Evolutionary conservation across 2,888 invertebrate species (phyloP).

Genomic region (Zeuzera pyrina): DNA sequence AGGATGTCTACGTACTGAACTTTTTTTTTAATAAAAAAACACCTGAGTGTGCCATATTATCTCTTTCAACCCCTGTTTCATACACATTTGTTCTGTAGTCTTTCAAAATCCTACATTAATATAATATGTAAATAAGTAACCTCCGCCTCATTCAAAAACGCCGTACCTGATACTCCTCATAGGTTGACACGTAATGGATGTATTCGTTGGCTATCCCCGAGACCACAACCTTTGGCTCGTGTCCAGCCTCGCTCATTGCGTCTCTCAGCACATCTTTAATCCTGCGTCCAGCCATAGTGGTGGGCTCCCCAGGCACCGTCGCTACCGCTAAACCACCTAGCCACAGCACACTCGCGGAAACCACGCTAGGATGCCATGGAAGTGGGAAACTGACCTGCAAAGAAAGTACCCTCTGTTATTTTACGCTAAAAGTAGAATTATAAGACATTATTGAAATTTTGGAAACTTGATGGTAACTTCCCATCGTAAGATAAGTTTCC

Average conservation of each 20-base stretch:
- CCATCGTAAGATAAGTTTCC: too few relatives aligned
- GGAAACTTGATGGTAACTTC: too few relatives aligned
- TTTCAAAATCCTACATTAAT: too few relatives aligned
- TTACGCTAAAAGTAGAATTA: not conserved
- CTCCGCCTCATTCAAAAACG: too few relatives aligned
- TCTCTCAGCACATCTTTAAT: slow-evolving; percentile 58
- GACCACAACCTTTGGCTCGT: slow-evolving; percentile 73
- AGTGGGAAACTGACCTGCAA: slow-evolving; percentile 74
- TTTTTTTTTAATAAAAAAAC: too few relatives aligned
- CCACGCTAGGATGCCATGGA: slow-evolving; percentile 84
- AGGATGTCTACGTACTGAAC: too few relatives aligned
- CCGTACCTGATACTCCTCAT: slow-evolving; percentile 85
- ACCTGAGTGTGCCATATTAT: too few relatives aligned
- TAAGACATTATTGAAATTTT: too few relatives aligned
- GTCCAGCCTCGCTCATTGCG: slow-evolving; percentile 46
- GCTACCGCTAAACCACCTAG: slow-evolving; percentile 79
- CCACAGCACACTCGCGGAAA: slow-evolving; percentile 80
- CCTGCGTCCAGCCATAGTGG: slow-evolving; percentile 88
- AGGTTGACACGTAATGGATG: slow-evolving; percentile 85
- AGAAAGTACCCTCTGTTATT: too few relatives aligned
- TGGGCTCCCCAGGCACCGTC: slow-evolving; percentile 90
- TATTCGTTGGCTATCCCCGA: slow-evolving; percentile 87
- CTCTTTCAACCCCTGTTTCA: too few relatives aligned
- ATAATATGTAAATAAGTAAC: too few relatives aligned
- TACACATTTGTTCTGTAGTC: too few relatives aligned